Conservation (phyloP, 2,113 vertebrate species). For the Dasypus novemcinctus region DNA sequence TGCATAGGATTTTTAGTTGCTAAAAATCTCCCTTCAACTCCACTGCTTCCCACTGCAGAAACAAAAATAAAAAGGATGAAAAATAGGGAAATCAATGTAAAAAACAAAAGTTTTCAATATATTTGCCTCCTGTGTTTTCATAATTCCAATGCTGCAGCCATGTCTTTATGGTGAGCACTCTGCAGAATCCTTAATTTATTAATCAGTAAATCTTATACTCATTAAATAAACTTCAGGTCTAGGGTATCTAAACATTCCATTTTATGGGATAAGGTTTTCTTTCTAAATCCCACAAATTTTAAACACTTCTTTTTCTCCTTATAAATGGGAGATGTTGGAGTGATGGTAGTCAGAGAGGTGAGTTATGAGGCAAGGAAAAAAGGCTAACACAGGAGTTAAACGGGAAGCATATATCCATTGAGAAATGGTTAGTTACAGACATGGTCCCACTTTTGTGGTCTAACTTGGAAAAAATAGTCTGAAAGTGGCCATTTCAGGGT, state of each 20-base stretch:
- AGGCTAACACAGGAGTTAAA: not conserved
- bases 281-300: not conserved
- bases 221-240: not conserved
- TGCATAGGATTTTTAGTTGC: not conserved
- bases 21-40: not conserved
- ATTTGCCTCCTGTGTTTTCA: not conserved
- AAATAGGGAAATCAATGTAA: not conserved
- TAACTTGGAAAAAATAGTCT: not conserved
- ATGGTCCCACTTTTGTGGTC: not conserved
- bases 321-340: not conserved
- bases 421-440: not conserved
- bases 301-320: not conserved
- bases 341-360: not conserved
- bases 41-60: not conserved
- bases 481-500: not conserved
- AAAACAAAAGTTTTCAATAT: not conserved
- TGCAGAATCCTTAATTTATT: not conserved
- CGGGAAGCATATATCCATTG: not conserved
- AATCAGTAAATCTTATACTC: not conserved
- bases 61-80: not conserved
- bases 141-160: not conserved
- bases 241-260: not conserved
- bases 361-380: not conserved
- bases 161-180: not conserved
- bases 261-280: not conserved